Conservation (phyloP, 2,797 vertebrate genomes). For the Macropodus opercularis region DNA sequence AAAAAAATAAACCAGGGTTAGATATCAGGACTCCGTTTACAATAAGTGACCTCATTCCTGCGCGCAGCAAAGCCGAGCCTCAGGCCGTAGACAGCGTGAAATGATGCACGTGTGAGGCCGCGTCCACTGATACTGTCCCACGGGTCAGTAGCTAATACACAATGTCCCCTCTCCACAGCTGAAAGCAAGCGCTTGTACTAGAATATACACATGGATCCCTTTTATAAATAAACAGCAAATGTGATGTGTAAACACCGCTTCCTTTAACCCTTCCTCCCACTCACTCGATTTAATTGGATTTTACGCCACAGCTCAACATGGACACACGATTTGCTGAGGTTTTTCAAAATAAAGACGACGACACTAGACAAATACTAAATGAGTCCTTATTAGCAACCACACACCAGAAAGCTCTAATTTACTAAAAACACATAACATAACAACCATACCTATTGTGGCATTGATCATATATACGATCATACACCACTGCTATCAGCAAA, state of each 20-base stretch:
- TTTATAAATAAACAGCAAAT: not conserved
- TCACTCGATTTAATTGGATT: not conserved
- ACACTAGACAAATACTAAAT: not conserved
- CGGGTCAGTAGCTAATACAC: constrained; percentile 4
- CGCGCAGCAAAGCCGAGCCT: constrained; percentile 56
- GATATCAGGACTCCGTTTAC: constrained; percentile 72
- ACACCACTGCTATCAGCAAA: no score
- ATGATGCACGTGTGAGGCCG: constrained; percentile 37
- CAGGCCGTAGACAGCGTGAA: constrained; percentile 37
- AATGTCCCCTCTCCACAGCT: constrained; percentile 6
- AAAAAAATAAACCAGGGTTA: constrained; percentile 46
- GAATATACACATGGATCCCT: not conserved
- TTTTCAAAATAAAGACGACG: not conserved
- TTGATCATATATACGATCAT: no score
- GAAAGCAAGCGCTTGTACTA: constrained; percentile 1
- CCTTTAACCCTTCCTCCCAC: not conserved
- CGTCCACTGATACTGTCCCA: constrained; percentile 26
- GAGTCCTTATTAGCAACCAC: not conserved
- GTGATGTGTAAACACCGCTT: no score
- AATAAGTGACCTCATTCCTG: constrained; percentile 72
- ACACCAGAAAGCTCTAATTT: not conserved
- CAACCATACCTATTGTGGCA: no score
- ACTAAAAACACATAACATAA: no score
- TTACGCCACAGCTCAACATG: not conserved
- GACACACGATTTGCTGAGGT: not conserved